Base-by-base conservation (phyloP, 2,113 vertebrate species). In the Oncorhynchus keta region DNA sequence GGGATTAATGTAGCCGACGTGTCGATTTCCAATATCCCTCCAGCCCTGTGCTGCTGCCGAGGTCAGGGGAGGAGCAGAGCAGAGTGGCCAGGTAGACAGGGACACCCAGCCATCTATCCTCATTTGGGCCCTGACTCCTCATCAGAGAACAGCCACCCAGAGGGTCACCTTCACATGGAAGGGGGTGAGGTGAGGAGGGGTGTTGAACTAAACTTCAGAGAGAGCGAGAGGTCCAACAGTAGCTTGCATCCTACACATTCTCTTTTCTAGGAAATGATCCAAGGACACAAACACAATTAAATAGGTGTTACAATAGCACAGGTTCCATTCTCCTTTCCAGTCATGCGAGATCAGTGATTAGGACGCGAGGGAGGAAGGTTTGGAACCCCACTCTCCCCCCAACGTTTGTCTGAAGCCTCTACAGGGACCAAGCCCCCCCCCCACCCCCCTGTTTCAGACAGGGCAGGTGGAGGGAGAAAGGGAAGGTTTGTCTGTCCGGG, bases 1-100 rank as follows among this genome's bases (percentile, higher is more conserved):
- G 86, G 89, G 91, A 92, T 91, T 92, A 92, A 90, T 91, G 87
- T 87, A 86, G 88, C 88, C 78, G 85, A 88, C 84, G 81, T 85
- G 90, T 91, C 90, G 87, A 92, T 91, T 91, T 92, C 87, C 91
- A 90, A 92, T 92, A 90, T 80, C 86, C 80, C 84, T 82, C 73
- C 67, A 45, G 82, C 74, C 83, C 70, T 77, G 81, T 81, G 86
- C 69, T 76, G 84, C 81, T 75, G 81, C 78, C 77, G 87, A 55
- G 51, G 51, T 16, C 51, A 55, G 51, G 51, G 12, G 13, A 1
- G 12, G 12, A 28, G 24, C 1, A 13, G 30, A 67, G 24, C 30
- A 30, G 24, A 32, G 65, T 16, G 67, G 67, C 28, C 84, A 86
- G 87, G 79, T 30, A 88, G 88, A 85, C 83, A 82, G 85, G 86